These are phyloP conservation scores for Cottus gobio DNA, from an alignment of 2,113 vertebrate genomes.

Conservation along the genomic window DNA sequence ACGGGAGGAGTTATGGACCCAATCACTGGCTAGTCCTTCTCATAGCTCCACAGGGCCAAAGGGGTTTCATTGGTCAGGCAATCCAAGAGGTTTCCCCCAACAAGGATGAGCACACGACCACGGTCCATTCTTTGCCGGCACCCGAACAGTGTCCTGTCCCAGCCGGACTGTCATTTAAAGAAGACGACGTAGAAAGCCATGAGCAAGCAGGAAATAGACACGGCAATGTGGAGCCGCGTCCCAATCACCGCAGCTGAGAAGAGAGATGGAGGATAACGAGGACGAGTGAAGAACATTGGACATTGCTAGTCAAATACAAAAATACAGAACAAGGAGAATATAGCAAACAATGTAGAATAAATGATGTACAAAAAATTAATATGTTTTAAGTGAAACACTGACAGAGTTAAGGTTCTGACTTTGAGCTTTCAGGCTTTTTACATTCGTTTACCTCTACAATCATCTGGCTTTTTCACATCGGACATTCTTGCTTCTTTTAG, in stretches of 20 bases:
- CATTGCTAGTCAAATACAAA: not conserved
- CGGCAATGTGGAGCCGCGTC: conserved; percentile 90
- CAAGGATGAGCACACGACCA: conserved; percentile 36
- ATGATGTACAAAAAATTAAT: not conserved
- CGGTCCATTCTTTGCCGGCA: conserved; percentile 38
- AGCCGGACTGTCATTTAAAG: conserved; percentile 87
- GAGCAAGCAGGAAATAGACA: conserved; percentile 87
- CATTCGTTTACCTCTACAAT: not conserved
- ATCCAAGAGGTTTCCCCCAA: conserved; percentile 55
- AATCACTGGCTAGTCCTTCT: conserved; percentile 49
- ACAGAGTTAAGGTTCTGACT: not conserved
- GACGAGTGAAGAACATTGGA: not conserved
- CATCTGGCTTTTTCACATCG: not conserved
- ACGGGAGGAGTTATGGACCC: conserved; percentile 39
- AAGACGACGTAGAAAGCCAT: conserved; percentile 94
- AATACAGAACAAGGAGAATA: not conserved
- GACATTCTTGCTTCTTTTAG: not conserved
- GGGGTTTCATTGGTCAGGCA: conserved; percentile 39
- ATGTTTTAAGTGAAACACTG: not conserved
- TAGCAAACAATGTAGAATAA: not conserved
- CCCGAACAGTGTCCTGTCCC: conserved; percentile 32
- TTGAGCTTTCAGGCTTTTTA: not conserved
- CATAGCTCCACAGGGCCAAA: conserved; percentile 31
- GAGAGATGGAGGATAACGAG: conserved; percentile 14
- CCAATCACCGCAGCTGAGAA: conserved; percentile 91